Conservation (phyloP, 2,797 vertebrate species). For the Tokudaia muenninki region DNA sequence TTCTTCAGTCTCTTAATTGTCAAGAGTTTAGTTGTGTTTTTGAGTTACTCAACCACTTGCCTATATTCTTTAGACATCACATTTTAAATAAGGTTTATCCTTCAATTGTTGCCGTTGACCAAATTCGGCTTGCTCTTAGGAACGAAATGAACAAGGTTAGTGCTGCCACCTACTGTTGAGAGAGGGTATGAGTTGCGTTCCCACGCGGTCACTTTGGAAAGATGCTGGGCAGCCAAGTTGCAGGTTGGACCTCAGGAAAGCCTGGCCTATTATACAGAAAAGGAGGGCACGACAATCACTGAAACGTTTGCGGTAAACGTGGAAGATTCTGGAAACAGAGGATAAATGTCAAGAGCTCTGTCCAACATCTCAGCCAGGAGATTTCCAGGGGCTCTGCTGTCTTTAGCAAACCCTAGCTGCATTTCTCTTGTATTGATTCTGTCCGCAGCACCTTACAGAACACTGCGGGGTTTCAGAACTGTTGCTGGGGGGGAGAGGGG, state of each 20-base stretch:
- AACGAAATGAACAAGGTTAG: conserved; percentile 26
- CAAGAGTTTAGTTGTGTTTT: background rate
- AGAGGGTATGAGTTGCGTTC: background rate
- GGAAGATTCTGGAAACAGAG: background rate
- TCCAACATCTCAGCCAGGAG: background rate
- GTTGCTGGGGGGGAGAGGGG: background rate
- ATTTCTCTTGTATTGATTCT: background rate
- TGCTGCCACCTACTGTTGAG: conserved; percentile 77
- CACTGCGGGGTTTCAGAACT: background rate
- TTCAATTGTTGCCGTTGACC: background rate
- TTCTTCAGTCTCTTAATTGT: background rate
- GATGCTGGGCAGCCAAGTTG: no score
- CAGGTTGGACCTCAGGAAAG: fast-evolving
- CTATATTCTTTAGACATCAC: background rate
- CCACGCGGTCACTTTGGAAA: fast-evolving
- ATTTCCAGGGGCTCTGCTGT: background rate
- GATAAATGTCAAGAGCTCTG: background rate
- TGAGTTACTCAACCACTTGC: background rate
- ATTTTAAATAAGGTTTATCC: background rate
- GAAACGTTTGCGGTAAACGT: background rate
- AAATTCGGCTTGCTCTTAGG: background rate
- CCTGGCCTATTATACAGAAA: background rate
- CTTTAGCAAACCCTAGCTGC: background rate
- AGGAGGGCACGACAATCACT: background rate
- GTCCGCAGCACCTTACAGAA: background rate